Conservation (phyloP, 1,140 invertebrate species). For the Megalopta genalis region DNA sequence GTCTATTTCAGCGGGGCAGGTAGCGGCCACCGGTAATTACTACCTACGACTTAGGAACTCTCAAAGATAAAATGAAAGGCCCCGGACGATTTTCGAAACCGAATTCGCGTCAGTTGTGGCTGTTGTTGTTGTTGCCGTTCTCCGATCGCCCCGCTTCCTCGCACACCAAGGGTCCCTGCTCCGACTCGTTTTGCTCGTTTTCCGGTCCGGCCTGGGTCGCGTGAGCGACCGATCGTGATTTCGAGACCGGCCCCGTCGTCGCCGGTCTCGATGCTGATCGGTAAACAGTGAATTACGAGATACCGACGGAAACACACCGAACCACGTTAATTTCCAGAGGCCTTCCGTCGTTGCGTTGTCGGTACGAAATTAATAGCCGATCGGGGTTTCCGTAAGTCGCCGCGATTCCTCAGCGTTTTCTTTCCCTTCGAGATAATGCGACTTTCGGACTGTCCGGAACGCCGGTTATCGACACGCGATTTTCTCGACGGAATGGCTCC, state of each 20-base stretch:
- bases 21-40: conserved; percentile 80
- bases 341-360: too few relatives aligned
- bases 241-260: not conserved
- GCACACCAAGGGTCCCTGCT: not conserved
- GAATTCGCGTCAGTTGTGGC: conserved; percentile 58
- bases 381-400: too few relatives aligned
- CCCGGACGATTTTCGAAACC: conserved; percentile 67
- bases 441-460: too few relatives aligned
- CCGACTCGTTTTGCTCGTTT: conserved; percentile 38
- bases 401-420: too few relatives aligned
- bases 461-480: too few relatives aligned
- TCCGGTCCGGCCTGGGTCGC: conserved; percentile 38
- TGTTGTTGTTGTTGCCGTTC: conserved; percentile 21
- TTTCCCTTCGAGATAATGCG: too few relatives aligned
- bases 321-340: too few relatives aligned
- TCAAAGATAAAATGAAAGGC: conserved; percentile 70
- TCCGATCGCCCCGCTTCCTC: not conserved
- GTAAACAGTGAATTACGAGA: not conserved
- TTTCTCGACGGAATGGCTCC: too few relatives aligned
- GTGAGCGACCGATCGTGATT: conserved; percentile 38
- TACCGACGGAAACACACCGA: too few relatives aligned
- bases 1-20: conserved; percentile 77
- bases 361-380: too few relatives aligned
- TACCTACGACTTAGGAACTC: conserved; percentile 73
- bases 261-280: conserved; percentile 6